Conservation (phyloP, 2,888 invertebrate genomes). For the Eristalis intricaria region DNA sequence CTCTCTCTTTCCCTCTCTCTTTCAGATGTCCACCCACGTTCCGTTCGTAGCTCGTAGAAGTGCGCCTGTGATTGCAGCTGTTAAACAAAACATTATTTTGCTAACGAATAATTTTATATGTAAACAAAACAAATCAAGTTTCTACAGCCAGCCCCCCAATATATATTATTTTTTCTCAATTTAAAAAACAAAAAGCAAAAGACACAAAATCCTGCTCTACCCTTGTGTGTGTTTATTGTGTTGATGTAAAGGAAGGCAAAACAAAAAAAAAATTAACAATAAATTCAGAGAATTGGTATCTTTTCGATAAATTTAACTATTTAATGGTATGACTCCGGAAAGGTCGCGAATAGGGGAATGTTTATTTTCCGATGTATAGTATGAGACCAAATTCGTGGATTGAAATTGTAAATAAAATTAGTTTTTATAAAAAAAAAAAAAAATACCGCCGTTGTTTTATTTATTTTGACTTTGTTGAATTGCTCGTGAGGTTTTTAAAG, state of each 20-base stretch:
- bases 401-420: conserved; percentile 72
- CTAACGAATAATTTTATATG: conserved; percentile 31
- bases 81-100: conserved; percentile 76
- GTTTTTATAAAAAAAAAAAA: conserved; percentile 69
- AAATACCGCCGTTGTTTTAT: background rate
- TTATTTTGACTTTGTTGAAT: background rate
- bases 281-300: conserved; percentile 66
- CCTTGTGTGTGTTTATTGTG: conserved; percentile 71
- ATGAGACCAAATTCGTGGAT: conserved; percentile 69
- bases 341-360: conserved; percentile 27
- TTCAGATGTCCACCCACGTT: conserved; percentile 91
- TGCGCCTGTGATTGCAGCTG: conserved; percentile 90
- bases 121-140: conserved; percentile 24
- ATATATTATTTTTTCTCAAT: conserved; percentile 47
- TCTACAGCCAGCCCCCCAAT: conserved; percentile 62
- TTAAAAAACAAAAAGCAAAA: conserved; percentile 38
- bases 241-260: conserved; percentile 63
- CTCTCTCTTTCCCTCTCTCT: conserved; percentile 73
- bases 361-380: conserved; percentile 59
- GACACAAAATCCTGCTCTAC: conserved; percentile 50
- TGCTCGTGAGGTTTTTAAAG: too few relatives aligned
- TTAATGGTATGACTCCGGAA: conserved; percentile 47
- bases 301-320: conserved; percentile 59
- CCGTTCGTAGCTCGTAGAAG: conserved; percentile 87
- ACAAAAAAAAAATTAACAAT: conserved; percentile 56